Base-by-base conservation (phyloP, 2,888 invertebrate genomes). In the Heliconius charithonia region DNA sequence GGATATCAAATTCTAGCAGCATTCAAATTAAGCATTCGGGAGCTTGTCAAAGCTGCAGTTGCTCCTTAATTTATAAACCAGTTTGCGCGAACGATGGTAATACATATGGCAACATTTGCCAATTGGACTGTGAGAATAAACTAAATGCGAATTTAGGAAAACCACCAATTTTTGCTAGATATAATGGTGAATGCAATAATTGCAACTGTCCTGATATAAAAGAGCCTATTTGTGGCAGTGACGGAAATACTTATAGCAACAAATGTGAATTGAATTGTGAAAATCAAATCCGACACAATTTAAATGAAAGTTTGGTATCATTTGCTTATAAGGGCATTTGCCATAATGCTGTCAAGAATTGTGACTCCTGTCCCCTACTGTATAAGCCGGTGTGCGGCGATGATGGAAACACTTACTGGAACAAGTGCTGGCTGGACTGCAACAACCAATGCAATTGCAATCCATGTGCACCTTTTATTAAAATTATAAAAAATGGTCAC, bases 91-190 rank as follows among this genome's bases (percentile, higher is more conserved):
- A 82, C 63, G 86, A 88, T 65, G 82, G 82, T 6, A 85, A 82
- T 2, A 89, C 89, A 2, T 89, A 87, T 79, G 72, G 62, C 3
- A 89, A 86, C 76, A 73, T 79, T 56, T 89, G 89, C 72, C n/a
- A 77, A n/a, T 74, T 90, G 0, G 74, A 79, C 0, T 88, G 89
- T 76, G 81, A 85, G 65, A 89, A 86, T 78, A 82, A 83, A 76
- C 83, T 83, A 81, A 82, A 82, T n/a, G 62, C 76, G 9, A 82
- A 82, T 13, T 78, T 85, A 22, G 85, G 82, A 10, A 59, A 69
- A 65, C 56, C 74, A 25, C 59, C 70, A 3, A 56, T 82, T 32
- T 74, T 16, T 29, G 12, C 80, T 84, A 32, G 83, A 80, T 65
- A 85, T 73, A 76, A 71, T 27, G 83, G 83, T 1, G 75, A 81